Evolutionary conservation across 2,888 invertebrate genomes (phyloP).

Genomic region (Stramonita haemastoma): DNA sequence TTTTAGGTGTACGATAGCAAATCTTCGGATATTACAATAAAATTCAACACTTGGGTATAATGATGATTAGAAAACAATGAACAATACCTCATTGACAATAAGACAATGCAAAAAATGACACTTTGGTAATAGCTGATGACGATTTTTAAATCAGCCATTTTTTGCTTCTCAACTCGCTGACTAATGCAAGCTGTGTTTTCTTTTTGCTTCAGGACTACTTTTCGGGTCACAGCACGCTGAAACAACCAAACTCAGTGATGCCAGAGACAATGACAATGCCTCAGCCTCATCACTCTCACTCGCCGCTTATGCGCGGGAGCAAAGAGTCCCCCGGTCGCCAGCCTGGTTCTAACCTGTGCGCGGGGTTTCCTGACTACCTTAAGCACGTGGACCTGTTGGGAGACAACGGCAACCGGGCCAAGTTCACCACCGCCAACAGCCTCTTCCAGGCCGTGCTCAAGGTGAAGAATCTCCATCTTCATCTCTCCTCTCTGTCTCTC

Average conservation of each 20-base stretch:
- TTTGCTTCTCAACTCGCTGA: no score
- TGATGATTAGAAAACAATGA: no score
- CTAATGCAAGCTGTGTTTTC: no score
- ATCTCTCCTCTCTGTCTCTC: background rate
- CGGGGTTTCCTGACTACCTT: slow-evolving; percentile 36
- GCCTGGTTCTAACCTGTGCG: background rate
- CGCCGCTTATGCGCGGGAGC: background rate
- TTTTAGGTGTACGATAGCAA: no score
- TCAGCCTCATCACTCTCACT: slow-evolving; percentile 24
- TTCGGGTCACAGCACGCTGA: no score
- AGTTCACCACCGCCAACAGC: slow-evolving; percentile 42
- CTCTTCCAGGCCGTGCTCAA: slow-evolving; percentile 49
- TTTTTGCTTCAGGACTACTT: background rate
- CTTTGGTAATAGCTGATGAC: no score
- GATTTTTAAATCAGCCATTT: no score
- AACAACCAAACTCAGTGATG: background rate
- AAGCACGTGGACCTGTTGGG: slow-evolving; percentile 28
- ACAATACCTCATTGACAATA: no score
- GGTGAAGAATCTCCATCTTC: slow-evolving; percentile 21
- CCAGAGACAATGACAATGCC: slow-evolving; percentile 26
- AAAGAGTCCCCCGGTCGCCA: slow-evolving; percentile 31
- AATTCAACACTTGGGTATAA: no score
- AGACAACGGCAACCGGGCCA: background rate
- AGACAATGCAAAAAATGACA: no score
- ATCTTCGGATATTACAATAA: no score